phyloP scores from a whole-genome alignment of 2,888 invertebrate species.

The Campoplex capitator region DNA sequence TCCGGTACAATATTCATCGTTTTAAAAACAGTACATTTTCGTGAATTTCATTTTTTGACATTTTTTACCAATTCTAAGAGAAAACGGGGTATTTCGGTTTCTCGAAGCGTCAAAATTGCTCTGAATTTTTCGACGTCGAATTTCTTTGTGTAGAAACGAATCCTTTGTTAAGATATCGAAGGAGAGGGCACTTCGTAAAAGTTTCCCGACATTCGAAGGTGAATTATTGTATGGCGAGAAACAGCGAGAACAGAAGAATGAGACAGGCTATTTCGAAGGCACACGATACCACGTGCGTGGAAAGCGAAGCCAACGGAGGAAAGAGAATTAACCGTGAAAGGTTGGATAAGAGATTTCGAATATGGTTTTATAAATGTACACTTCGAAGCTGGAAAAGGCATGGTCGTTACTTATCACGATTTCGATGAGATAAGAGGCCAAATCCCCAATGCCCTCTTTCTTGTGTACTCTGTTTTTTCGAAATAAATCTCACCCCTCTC shows the following conservation, averaged over 20 bases:
- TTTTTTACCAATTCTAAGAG: slow-evolving; percentile 35
- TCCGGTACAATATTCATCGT: neutral
- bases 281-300: neutral
- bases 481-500: slow-evolving; percentile 39
- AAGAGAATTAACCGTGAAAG: slow-evolving; percentile 54
- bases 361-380: slow-evolving; percentile 31
- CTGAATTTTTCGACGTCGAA: slow-evolving; percentile 39
- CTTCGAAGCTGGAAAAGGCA: slow-evolving; percentile 42
- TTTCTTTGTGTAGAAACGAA: slow-evolving; percentile 34
- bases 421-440: slow-evolving; percentile 61
- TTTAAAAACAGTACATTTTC: slow-evolving; percentile 21
- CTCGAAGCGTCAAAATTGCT: slow-evolving; percentile 51
- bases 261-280: slow-evolving; percentile 8
- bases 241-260: slow-evolving; percentile 14
- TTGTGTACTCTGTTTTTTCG: slow-evolving; percentile 30
- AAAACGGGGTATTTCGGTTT: slow-evolving; percentile 37
- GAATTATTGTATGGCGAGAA: slow-evolving; percentile 51
- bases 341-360: slow-evolving; percentile 43
- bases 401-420: slow-evolving; percentile 58
- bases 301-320: slow-evolving; percentile 31
- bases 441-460: slow-evolving; percentile 55
- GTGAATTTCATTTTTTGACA: slow-evolving; percentile 31
- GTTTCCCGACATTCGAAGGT: slow-evolving; percentile 26
- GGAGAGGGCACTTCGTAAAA: slow-evolving; percentile 26
- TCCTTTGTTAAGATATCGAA: slow-evolving; percentile 29